Percentiles rank a stretch among this genome's conserved stretches.
phyloP scores from a whole-genome alignment of 2,888 invertebrate genomes.

The Germaria angustata region DNA sequence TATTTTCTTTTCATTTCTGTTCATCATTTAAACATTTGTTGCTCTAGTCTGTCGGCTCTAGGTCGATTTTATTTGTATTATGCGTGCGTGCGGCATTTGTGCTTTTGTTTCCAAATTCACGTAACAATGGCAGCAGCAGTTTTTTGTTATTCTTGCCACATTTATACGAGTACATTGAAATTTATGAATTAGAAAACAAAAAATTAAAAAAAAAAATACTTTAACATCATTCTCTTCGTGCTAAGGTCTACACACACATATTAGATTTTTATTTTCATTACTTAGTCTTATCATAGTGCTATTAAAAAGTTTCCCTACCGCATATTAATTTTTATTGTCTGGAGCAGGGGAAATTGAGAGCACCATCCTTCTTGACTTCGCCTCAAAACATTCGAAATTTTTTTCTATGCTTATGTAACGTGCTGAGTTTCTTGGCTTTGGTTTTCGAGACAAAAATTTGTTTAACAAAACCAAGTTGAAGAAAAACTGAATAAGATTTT shows the following conservation, averaged over 20 bases:
- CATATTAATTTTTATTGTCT: neutral
- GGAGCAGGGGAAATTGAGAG: neutral
- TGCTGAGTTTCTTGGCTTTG: slow-evolving; percentile 2
- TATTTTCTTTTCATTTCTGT: slow-evolving; percentile 5
- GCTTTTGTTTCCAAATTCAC: neutral
- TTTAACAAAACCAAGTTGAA: neutral
- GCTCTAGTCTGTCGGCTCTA: slow-evolving; percentile 9
- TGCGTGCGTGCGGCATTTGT: neutral
- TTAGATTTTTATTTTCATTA: too few species aligned
- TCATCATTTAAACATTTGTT: slow-evolving; percentile 41
- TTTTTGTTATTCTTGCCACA: neutral
- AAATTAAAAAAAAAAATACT: too few species aligned
- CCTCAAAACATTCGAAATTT: slow-evolving; percentile 15
- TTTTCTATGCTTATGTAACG: slow-evolving; percentile 43
- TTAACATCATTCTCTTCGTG: too few species aligned
- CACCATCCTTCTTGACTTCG: slow-evolving; percentile 14
- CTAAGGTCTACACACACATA: too few species aligned
- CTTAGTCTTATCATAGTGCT: too few species aligned
- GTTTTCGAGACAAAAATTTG: neutral
- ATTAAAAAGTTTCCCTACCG: neutral
- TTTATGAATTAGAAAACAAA: neutral
- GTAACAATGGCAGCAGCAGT: neutral
- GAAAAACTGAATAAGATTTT: neutral
- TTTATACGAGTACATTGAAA: too few species aligned
- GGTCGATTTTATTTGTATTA: neutral